Conservation (phyloP, 1,140 invertebrate genomes). For the Nomia melanderi region DNA sequence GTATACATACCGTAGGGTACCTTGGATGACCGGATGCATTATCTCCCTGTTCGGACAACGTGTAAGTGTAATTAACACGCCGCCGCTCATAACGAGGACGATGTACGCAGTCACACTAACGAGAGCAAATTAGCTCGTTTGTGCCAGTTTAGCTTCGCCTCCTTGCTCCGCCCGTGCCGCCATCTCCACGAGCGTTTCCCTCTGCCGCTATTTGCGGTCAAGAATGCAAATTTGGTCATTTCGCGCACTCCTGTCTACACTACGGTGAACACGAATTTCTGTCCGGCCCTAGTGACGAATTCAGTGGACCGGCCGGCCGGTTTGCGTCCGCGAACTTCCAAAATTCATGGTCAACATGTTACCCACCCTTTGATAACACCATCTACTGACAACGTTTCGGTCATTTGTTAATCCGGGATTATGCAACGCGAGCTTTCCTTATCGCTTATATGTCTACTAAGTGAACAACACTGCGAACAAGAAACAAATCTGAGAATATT, state of each 20-base stretch:
- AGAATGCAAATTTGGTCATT: slow-evolving; percentile 73
- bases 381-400: not conserved
- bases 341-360: slow-evolving; percentile 62
- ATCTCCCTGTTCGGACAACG: slow-evolving; percentile 68
- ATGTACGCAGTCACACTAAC: slow-evolving; percentile 70
- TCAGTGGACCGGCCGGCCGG: slow-evolving; percentile 47
- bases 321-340: slow-evolving; percentile 45
- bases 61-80: slow-evolving; percentile 74
- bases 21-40: slow-evolving; percentile 65
- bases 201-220: slow-evolving; percentile 68
- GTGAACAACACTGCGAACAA: not conserved
- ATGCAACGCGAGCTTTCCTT: not conserved
- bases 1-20: slow-evolving; percentile 34
- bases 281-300: slow-evolving; percentile 59
- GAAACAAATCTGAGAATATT: too few relatives aligned
- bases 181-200: slow-evolving; percentile 22
- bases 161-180: slow-evolving; percentile 49
- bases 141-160: slow-evolving; percentile 68
- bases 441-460: not conserved
- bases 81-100: slow-evolving; percentile 67
- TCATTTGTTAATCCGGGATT: slow-evolving; percentile 24
- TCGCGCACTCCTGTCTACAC: slow-evolving; percentile 57
- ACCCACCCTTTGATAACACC: slow-evolving; percentile 33
- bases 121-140: slow-evolving; percentile 75
- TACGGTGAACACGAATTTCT: slow-evolving; percentile 59